A percentile compares a stretch with the other conserved stretches of the same genome.
Conservation (phyloP, 1,140 invertebrate species). For the Himalopsyche phryganea region DNA sequence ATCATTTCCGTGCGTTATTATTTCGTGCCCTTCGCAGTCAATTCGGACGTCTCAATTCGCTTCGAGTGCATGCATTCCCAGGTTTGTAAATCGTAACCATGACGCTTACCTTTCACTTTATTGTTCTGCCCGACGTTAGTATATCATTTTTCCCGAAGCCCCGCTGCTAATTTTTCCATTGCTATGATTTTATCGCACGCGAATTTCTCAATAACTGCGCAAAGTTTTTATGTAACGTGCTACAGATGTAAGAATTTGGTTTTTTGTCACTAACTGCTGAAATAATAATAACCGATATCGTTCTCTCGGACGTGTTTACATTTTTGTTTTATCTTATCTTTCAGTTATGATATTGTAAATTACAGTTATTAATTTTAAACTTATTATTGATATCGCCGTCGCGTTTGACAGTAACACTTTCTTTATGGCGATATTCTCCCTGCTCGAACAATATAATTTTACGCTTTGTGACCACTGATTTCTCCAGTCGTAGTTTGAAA, state of each 20-base stretch:
- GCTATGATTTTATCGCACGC: conserved; percentile 16
- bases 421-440: too few relatives aligned
- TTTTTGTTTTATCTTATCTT: too few relatives aligned
- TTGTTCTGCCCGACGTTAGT: conserved; percentile 19
- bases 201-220: conserved; percentile 19
- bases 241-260: neutral
- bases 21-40: too few relatives aligned
- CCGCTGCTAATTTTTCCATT: conserved; percentile 11
- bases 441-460: conserved; percentile 12
- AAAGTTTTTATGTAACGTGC: conserved; percentile 20
- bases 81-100: conserved; percentile 10
- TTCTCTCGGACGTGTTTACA: too few relatives aligned
- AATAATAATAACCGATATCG: too few relatives aligned
- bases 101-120: conserved; percentile 24
- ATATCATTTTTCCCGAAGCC: conserved; percentile 12
- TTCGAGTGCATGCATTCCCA: neutral
- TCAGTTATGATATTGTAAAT: too few relatives aligned
- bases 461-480: conserved; percentile 14
- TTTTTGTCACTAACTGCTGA: too few relatives aligned
- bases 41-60: too few relatives aligned
- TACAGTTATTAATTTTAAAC: too few relatives aligned
- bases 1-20: too few relatives aligned
- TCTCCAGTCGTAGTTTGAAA: conserved; percentile 7
- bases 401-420: too few relatives aligned
- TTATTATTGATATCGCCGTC: too few relatives aligned